Conservation (phyloP, 2,797 vertebrate genomes). For the Bucorvus abyssinicus region DNA sequence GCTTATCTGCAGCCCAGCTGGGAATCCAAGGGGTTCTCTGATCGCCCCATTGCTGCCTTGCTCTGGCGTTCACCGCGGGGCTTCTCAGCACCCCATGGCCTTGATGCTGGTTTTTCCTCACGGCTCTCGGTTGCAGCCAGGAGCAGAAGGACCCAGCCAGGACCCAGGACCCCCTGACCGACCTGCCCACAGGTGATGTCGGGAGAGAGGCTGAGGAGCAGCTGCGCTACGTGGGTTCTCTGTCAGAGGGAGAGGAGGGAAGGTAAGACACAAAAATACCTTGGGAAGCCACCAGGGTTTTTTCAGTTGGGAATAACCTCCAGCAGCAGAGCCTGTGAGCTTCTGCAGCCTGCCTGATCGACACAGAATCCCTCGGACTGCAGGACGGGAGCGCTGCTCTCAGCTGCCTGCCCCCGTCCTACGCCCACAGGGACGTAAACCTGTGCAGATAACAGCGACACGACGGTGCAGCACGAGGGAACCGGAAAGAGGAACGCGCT, state of each 20-base stretch:
- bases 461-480: fast-evolving
- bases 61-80: not conserved
- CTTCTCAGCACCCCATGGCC: not conserved
- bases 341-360: not conserved
- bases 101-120: not conserved
- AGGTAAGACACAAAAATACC: not conserved
- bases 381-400: fast-evolving
- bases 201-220: not conserved
- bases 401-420: not conserved
- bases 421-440: not conserved
- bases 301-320: not conserved
- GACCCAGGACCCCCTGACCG: not conserved
- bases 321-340: not conserved
- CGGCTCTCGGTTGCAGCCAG: not conserved
- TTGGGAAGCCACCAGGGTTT: not conserved
- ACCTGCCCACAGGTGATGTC: not conserved
- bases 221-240: not conserved
- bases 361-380: not conserved
- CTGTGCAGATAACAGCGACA: not conserved
- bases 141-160: too few relatives aligned
- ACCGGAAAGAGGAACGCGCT: too few relatives aligned
- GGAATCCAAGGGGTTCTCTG: not conserved
- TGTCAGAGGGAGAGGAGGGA: not conserved
- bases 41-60: not conserved
- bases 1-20: not conserved